Percentiles rank a stretch among this genome's conserved stretches.
Conservation (phyloP, 1,140 invertebrate genomes). For the Olivierus martensii region DNA sequence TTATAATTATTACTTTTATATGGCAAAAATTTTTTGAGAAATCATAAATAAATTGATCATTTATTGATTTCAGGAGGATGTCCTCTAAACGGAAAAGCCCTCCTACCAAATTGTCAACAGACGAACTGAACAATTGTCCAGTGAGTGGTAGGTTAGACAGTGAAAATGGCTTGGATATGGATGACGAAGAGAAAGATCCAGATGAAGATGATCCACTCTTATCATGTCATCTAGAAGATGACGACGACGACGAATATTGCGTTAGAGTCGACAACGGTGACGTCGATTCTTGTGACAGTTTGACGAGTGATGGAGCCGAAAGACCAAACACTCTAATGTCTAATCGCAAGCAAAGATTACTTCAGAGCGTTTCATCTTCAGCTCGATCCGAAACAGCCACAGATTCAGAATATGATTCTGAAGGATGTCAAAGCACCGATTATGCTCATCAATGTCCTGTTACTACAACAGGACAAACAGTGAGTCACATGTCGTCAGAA, state of each 20-base stretch:
- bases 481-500: too few relatives aligned
- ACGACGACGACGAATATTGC: too few relatives aligned
- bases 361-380: conserved; percentile 9
- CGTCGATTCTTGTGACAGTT: conserved; percentile 13
- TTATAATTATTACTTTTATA: too few relatives aligned
- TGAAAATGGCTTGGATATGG: too few relatives aligned
- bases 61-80: conserved; percentile 69
- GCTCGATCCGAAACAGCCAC: conserved; percentile 7
- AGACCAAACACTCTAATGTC: neutral
- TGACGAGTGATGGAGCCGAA: conserved; percentile 3
- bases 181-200: too few relatives aligned
- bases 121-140: conserved; percentile 7
- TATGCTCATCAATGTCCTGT: too few relatives aligned
- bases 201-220: neutral
- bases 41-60: too few relatives aligned
- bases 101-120: conserved; percentile 57
- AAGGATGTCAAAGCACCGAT: conserved; percentile 23
- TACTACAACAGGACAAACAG: too few relatives aligned
- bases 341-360: conserved; percentile 8
- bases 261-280: neutral
- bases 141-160: too few relatives aligned
- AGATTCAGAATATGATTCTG: conserved; percentile 14
- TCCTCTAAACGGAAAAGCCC: conserved; percentile 86
- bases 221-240: too few relatives aligned
- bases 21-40: too few relatives aligned